A percentile compares a stretch with the other conserved stretches of the same genome.
phyloP scores from a whole-genome alignment of 2,888 invertebrate species.

The Rhagium mordax region DNA sequence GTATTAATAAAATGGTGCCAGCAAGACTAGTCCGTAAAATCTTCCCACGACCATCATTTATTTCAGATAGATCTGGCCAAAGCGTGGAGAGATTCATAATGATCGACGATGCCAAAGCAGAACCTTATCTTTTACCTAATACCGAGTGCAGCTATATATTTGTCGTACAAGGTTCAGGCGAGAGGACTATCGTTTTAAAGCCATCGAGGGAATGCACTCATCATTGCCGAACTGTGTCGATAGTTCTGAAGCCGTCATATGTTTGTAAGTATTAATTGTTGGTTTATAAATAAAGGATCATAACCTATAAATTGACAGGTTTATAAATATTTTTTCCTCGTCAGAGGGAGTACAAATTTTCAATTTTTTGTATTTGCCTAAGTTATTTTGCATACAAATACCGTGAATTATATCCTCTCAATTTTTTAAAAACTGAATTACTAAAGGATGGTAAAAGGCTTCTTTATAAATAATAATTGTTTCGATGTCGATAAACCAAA shows the following conservation, averaged over 20 bases:
- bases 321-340: too few species aligned
- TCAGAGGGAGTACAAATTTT: too few species aligned
- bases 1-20: conserved; percentile 83
- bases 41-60: conserved; percentile 81
- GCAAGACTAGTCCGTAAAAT: conserved; percentile 81
- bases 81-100: conserved; percentile 82
- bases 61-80: conserved; percentile 78
- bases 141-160: conserved; percentile 89
- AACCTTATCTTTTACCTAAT: conserved; percentile 80
- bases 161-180: conserved; percentile 81
- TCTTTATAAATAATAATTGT: too few species aligned
- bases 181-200: conserved; percentile 79
- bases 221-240: conserved; percentile 80
- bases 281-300: too few species aligned
- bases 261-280: conserved; percentile 82
- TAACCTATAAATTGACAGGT: too few species aligned
- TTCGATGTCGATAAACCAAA: too few species aligned
- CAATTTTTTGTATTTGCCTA: too few species aligned
- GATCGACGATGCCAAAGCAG: conserved; percentile 81
- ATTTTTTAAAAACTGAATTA: too few species aligned
- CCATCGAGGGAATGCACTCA: conserved; percentile 85
- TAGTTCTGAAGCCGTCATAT: conserved; percentile 81
- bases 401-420: too few species aligned
- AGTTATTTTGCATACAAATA: too few species aligned
- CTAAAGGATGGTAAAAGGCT: too few species aligned